Evolutionary conservation across 2,888 invertebrate species (phyloP).

Genomic region (Serripes groenlandicus): DNA sequence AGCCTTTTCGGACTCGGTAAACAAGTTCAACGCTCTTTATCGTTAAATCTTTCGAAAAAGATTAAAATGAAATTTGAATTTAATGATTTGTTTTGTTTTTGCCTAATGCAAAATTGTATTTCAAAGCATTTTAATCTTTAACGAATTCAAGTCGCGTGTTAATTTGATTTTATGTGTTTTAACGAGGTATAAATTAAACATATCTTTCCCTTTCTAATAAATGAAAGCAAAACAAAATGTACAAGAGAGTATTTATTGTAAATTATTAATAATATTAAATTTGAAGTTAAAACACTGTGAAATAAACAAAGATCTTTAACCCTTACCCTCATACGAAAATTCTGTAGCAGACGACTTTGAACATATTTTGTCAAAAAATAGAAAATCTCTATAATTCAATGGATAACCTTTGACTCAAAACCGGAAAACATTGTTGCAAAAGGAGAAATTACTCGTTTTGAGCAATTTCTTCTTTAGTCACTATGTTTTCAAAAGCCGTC

Average conservation of each 20-base stretch:
- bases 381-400: no score
- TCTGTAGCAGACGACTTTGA: no score
- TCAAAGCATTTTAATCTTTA: conserved; percentile 12
- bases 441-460: no score
- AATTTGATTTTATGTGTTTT: conserved; percentile 24
- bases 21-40: conserved; percentile 24
- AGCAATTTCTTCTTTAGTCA: no score
- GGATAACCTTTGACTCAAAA: no score
- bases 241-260: not conserved
- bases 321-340: not conserved
- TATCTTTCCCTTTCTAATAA: not conserved
- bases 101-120: conserved; percentile 1
- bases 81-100: conserved; percentile 23
- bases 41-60: conserved; percentile 2
- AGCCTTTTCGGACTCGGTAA: conserved; percentile 17
- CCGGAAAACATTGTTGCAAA: no score
- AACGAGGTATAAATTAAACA: not conserved
- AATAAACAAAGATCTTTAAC: no score
- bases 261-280: not conserved
- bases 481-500: no score
- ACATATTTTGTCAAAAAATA: no score
- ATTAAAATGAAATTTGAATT: conserved; percentile 26
- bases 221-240: not conserved
- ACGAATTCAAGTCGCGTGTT: conserved; percentile 9
- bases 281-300: no score